Base-by-base conservation (phyloP, 1,140 invertebrate species). In the Battus philenor region DNA sequence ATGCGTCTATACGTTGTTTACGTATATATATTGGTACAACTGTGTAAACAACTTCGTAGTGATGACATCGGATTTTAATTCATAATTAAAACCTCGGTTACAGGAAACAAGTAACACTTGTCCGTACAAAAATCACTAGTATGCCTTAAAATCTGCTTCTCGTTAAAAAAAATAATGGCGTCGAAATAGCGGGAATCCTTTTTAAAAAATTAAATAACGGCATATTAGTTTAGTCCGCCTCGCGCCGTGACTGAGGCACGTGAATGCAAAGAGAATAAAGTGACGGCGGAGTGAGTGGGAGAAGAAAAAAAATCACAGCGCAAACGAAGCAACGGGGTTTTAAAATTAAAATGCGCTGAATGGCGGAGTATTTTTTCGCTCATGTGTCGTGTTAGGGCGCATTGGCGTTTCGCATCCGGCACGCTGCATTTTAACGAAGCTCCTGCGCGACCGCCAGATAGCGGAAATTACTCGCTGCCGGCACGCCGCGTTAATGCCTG, bases 331-430 rank as follows among this genome's bases (percentile, higher is more conserved):
- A 34, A 43, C 44, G 45, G 30, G 58, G 60, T 61, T 71, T 69
- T 67, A 59, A 67, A 73, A 69, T 73, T 69, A 72, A 74, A 76
- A 76, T 66, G 50, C 60, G 63, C 57, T 76, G 69, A 73, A 71
- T 64, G 60, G 61, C 57, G 47, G 58, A 55, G 56, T 61, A 68
- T 73, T 67, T 69, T 73, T 69, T 60, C 59, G 48, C 52, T 49
- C 57, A 52, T 65, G 56, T 62, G 59, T 68, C 61, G 57, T 68
- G 62, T 65, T 55, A 68, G 60, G 50, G 53, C 64, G 52, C 65
- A 70, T 70, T 69, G 65, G 63, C 63, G 57, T 60, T 68, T 58
- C 52, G 59, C 56, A 70, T 68, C 71, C 65, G 69, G 61, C 51
- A 48, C 54, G 53, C 45, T 65, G 68, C 64, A 62, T 71, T 73